A percentile compares a stretch with the other conserved stretches of the same genome.
These are phyloP conservation scores for Ophion slaviceki DNA, from an alignment of 2,888 invertebrate species.

Conservation along the genomic window DNA sequence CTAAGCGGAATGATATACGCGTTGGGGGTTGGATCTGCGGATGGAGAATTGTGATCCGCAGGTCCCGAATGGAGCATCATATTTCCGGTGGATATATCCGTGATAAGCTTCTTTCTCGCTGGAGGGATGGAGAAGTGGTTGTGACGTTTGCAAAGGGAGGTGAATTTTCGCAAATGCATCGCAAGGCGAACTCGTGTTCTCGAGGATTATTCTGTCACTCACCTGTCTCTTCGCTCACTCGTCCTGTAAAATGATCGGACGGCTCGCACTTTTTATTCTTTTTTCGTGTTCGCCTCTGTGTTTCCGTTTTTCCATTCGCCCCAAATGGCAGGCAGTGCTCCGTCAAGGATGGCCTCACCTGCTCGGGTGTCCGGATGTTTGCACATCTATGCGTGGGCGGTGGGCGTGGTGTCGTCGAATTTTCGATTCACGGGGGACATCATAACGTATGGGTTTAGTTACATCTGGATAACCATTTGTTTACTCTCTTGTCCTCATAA, in stretches of 20 bases:
- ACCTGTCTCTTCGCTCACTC: conserved; percentile 40
- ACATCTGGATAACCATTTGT: background rate
- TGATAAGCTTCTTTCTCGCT: conserved; percentile 47
- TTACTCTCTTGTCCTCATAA: background rate
- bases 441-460: background rate
- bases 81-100: conserved; percentile 16
- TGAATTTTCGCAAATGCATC: conserved; percentile 46
- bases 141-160: conserved; percentile 45
- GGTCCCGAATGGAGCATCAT: conserved; percentile 6
- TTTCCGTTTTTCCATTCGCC: conserved; percentile 11
- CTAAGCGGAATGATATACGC: background rate
- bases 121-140: conserved; percentile 44
- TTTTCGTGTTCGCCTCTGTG: background rate
- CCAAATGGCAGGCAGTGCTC: conserved; percentile 25
- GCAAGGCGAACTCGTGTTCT: conserved; percentile 55
- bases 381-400: conserved; percentile 7
- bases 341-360: conserved; percentile 2
- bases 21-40: background rate
- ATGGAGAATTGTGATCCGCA: conserved; percentile 6
- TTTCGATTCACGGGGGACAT: background rate
- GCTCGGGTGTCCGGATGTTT: conserved; percentile 2
- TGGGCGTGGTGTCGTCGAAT: conserved; percentile 13
- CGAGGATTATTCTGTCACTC: conserved; percentile 63
- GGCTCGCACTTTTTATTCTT: conserved; percentile 9
- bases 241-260: conserved; percentile 40